These are phyloP conservation scores for Camelus bactrianus DNA, from an alignment of 2,113 vertebrate species.

Conservation along the genomic window DNA sequence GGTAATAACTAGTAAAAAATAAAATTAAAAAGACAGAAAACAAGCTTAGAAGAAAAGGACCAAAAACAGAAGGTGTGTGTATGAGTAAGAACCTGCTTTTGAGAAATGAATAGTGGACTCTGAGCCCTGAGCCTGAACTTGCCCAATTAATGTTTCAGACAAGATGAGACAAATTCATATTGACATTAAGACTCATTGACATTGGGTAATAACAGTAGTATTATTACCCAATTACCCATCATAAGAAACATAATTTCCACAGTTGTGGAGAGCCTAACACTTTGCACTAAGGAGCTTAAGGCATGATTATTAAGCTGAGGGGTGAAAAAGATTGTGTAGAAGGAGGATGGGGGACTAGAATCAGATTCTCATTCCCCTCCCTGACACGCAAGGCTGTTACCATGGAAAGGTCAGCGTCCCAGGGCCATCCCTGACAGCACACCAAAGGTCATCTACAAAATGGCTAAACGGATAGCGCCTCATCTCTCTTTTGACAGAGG, in stretches of 20 bases:
- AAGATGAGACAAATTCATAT: conserved; percentile 47
- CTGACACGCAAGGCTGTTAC: background rate
- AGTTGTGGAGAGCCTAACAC: background rate
- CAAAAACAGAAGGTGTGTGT: background rate
- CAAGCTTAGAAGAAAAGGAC: conserved; percentile 25
- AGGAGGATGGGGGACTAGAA: background rate
- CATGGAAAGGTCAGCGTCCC: background rate
- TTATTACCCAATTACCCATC: background rate
- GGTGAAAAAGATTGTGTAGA: background rate
- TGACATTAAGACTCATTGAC: background rate
- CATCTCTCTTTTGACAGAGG: background rate
- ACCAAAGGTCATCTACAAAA: background rate
- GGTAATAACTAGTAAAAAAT: background rate
- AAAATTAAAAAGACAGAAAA: conserved; percentile 1
- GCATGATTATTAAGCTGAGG: background rate
- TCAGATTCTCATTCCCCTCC: background rate
- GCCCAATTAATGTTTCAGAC: conserved; percentile 31
- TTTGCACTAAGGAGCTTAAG: conserved; percentile 26
- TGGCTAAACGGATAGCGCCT: background rate
- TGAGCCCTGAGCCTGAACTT: conserved; percentile 4
- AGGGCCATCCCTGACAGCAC: background rate
- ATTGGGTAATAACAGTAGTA: background rate
- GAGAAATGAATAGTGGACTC: background rate
- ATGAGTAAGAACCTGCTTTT: background rate
- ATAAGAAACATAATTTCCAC: conserved; percentile 4